Evolutionary conservation across 2,113 vertebrate species (phyloP).

Genomic region (Steatornis caripensis): DNA sequence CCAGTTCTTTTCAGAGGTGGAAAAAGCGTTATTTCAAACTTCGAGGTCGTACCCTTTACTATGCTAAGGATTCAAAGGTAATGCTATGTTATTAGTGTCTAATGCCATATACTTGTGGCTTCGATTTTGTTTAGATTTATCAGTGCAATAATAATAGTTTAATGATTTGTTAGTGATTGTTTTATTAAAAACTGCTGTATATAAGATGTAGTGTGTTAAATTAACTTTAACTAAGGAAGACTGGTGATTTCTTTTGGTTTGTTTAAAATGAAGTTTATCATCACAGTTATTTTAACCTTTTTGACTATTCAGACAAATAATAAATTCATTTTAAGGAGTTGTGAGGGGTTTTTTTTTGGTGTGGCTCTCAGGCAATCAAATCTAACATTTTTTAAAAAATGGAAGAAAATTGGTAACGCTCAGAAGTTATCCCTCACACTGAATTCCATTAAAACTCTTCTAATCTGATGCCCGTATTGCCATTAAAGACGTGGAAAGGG

Average conservation of each 20-base stretch:
- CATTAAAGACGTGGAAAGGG: background rate
- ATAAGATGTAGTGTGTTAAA: background rate
- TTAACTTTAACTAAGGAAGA: background rate
- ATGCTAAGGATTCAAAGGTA: conserved; percentile 99
- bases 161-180: background rate
- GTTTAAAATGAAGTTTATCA: background rate
- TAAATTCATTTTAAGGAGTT: background rate
- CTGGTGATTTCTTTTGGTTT: background rate
- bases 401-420: background rate
- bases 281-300: background rate
- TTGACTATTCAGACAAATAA: background rate
- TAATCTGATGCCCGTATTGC: background rate
- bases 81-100: background rate
- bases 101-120: background rate
- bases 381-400: background rate
- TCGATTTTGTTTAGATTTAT: background rate
- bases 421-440: background rate
- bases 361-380: background rate
- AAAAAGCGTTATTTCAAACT: conserved; percentile 98
- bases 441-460: background rate
- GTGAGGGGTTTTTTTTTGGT: fast-evolving
- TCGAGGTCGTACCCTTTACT: conserved; percentile 94
- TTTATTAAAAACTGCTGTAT: background rate
- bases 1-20: conserved; percentile 99
- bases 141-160: background rate